Evolutionary conservation across 2,113 vertebrate genomes (phyloP).

Genomic region (Caretta caretta): DNA sequence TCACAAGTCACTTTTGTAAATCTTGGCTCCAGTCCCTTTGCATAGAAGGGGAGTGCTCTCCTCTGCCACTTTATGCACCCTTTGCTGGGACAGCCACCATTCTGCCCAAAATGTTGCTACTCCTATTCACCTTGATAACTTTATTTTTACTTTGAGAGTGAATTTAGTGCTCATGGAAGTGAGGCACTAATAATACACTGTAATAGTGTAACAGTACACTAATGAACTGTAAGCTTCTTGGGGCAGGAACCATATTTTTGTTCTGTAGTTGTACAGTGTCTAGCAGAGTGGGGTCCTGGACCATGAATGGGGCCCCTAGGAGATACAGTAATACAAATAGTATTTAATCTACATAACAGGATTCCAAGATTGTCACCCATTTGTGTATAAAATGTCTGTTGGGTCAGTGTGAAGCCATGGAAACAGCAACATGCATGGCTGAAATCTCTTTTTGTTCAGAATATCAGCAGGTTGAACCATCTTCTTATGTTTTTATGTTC

Average conservation of each 20-base stretch:
- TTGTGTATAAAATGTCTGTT: background rate
- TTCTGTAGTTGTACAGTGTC: too few relatives aligned
- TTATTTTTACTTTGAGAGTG: conserved; percentile 21
- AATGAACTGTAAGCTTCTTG: too few relatives aligned
- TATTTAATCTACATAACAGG: background rate
- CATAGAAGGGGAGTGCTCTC: background rate
- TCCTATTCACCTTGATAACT: conserved; percentile 10
- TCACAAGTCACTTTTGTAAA: background rate
- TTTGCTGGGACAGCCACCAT: background rate
- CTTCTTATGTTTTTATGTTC: too few relatives aligned
- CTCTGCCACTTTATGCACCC: rapidly evolving
- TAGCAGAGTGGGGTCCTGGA: too few relatives aligned
- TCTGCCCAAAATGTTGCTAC: background rate
- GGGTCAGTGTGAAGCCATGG: background rate
- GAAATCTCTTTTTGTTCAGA: too few relatives aligned
- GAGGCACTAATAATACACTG: background rate
- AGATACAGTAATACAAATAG: background rate
- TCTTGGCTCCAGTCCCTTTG: background rate
- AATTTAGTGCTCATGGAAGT: rapidly evolving
- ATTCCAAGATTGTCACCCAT: background rate
- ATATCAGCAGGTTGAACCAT: too few relatives aligned
- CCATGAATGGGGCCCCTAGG: too few relatives aligned
- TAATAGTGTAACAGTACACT: too few relatives aligned
- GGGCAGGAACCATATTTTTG: too few relatives aligned
- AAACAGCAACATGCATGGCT: too few relatives aligned